phyloP scores from a whole-genome alignment of 2,888 invertebrate species.

The Deilephila porcellus region DNA sequence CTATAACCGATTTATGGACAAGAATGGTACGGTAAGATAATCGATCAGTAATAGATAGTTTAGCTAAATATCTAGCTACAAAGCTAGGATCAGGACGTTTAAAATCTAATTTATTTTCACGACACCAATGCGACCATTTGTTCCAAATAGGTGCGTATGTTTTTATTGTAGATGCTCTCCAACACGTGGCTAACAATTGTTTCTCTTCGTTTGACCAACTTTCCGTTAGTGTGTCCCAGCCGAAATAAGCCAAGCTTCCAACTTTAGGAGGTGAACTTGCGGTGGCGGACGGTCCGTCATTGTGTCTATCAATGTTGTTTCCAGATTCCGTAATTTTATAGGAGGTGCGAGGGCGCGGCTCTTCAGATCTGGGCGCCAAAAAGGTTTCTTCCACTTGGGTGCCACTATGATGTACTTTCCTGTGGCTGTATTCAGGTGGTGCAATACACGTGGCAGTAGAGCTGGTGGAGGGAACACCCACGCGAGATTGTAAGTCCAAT shows the following conservation, averaged over 20 bases:
- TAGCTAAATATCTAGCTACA: neutral
- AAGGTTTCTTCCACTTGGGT: neutral
- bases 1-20: neutral
- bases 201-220: neutral
- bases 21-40: neutral
- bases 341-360: neutral
- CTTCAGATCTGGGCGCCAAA: constrained; percentile 1
- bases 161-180: neutral
- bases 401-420: neutral
- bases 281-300: neutral
- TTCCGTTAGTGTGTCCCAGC: neutral
- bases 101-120: neutral
- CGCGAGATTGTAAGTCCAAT: neutral
- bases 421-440: neutral
- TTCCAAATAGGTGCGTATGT: neutral
- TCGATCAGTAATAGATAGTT: neutral
- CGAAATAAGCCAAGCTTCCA: neutral
- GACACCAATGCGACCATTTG: neutral
- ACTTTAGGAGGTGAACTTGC: neutral
- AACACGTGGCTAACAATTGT: neutral
- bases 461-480: neutral
- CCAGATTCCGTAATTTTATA: neutral
- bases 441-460: neutral
- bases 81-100: neutral
- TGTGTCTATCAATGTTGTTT: neutral